phyloP scores from a whole-genome alignment of 2,797 vertebrate species.

The Gymnothorax reevesii region DNA sequence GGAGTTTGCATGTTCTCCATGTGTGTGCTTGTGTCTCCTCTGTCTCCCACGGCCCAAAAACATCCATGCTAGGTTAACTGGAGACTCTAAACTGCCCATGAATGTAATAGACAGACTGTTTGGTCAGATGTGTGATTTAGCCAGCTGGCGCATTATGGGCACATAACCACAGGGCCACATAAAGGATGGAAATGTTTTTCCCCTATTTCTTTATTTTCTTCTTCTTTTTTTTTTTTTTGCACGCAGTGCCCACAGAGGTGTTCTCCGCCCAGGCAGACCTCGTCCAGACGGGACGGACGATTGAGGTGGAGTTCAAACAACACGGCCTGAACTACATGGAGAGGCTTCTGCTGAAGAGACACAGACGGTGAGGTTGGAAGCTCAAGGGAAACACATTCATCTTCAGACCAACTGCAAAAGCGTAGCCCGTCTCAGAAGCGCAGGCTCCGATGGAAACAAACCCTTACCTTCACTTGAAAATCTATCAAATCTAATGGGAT shows the following conservation, averaged over 20 bases:
- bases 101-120: not conserved
- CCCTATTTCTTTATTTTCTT: not conserved
- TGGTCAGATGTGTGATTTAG: not conserved
- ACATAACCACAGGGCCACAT: not conserved
- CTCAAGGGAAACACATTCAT: not conserved
- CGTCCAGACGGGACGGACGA: conserved; percentile 55
- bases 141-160: not conserved
- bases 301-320: conserved; percentile 80
- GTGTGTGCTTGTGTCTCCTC: no score
- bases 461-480: not conserved
- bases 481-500: not conserved
- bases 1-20: no score
- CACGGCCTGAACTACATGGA: conserved; percentile 84
- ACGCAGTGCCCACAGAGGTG: conserved; percentile 56
- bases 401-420: not conserved
- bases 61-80: no score
- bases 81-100: no score
- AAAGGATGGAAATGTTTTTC: not conserved
- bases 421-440: not conserved
- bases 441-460: not conserved
- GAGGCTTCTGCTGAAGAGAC: conserved; percentile 86
- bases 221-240: conserved; percentile 10
- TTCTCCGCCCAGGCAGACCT: conserved; percentile 68
- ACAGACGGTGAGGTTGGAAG: conserved; percentile 77
- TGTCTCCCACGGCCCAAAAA: no score